A percentile compares a stretch with the other conserved stretches of the same genome.
phyloP scores from a whole-genome alignment of 2,113 vertebrate genomes.

The Tichodroma muraria region DNA sequence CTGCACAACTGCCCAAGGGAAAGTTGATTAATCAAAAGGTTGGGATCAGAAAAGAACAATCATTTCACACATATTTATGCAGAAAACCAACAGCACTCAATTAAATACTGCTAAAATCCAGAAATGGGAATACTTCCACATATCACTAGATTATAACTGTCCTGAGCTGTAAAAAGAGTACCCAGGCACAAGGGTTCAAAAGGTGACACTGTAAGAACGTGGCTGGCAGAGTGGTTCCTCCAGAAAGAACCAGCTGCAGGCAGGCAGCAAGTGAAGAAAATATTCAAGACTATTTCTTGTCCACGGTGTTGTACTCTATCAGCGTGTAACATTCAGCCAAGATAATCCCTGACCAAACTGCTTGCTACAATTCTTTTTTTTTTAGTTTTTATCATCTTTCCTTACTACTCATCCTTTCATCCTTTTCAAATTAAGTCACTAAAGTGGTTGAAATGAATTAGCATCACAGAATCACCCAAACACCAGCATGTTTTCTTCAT shows the following conservation, averaged over 20 bases:
- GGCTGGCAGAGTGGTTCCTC: not conserved
- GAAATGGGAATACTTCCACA: not conserved
- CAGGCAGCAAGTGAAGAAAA: not conserved
- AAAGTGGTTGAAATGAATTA: not conserved
- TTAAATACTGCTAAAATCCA: not conserved
- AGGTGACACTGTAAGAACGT: accelerated
- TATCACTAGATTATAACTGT: not conserved
- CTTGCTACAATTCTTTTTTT: not conserved
- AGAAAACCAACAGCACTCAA: not conserved
- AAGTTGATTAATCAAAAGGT: not conserved
- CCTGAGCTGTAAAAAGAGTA: not conserved
- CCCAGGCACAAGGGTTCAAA: not conserved
- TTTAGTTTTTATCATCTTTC: not conserved
- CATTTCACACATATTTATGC: not conserved
- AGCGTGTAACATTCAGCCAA: not conserved
- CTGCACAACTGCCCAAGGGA: not conserved
- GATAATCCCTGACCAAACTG: not conserved
- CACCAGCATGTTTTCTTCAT: not conserved
- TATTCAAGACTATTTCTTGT: not conserved
- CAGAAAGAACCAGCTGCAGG: not conserved
- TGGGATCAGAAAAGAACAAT: not conserved
- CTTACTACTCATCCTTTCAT: not conserved
- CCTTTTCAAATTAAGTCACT: not conserved
- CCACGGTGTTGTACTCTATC: not conserved
- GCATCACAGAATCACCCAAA: not conserved